Percentiles rank a stretch among this genome's conserved stretches.
Conservation (phyloP, 37 sponge, comb jelly and placozoan genomes). For the Halichondria panicea region DNA sequence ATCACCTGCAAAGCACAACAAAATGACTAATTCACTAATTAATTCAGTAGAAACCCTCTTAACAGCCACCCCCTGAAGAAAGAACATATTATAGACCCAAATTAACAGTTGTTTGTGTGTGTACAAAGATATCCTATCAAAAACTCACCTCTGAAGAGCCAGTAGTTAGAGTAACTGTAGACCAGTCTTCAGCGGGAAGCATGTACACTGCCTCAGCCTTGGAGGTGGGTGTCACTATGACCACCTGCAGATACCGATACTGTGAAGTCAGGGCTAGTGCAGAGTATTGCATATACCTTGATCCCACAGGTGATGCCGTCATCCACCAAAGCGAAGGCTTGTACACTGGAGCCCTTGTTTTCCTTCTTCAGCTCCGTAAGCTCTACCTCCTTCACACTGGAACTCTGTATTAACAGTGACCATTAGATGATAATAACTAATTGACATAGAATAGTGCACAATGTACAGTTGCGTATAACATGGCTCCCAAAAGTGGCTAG, state of each 20-base stretch:
- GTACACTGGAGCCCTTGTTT: conserved; percentile 9
- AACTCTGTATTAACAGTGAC: conserved; percentile 22
- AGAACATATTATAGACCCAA: too few species aligned
- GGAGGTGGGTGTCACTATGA: conserved; percentile 62
- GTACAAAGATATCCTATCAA: not conserved
- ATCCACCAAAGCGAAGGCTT: conserved; percentile 46
- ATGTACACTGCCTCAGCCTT: conserved; percentile 33
- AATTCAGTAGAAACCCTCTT: too few species aligned
- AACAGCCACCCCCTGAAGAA: too few species aligned
- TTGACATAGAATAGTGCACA: not conserved
- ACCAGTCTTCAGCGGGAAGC: conserved; percentile 28
- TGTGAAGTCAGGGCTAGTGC: not conserved
- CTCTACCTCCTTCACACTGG: conserved; percentile 24
- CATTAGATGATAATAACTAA: not conserved
- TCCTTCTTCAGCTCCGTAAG: conserved; percentile 39
- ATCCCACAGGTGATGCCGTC: conserved; percentile 42
- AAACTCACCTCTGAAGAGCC: conserved; percentile 38
- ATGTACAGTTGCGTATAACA: not conserved
- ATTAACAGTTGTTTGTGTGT: too few species aligned
- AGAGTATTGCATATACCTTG: conserved; percentile 32
- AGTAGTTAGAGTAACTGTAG: conserved; percentile 22
- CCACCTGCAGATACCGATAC: conserved; percentile 35
- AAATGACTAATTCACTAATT: not conserved
- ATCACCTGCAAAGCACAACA: conserved; percentile 6
- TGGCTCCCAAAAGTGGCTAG: not conserved